Percentiles rank a stretch among this genome's conserved stretches.
Conservation (phyloP, 1,140 invertebrate genomes). For the Drosophila nigrodunni region DNA sequence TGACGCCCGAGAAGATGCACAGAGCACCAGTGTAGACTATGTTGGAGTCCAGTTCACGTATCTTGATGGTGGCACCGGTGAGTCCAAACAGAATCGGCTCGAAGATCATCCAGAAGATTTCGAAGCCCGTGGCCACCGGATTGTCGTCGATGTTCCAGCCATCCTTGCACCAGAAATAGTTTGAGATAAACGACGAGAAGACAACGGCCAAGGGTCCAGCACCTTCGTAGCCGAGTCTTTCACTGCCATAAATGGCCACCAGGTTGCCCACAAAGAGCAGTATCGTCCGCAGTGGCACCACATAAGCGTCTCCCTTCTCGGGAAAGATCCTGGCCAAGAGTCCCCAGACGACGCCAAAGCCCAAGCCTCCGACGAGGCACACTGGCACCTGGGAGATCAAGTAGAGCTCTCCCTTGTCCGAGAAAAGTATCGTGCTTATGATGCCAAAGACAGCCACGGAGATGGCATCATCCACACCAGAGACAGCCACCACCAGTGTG, state of each 20-base stretch:
- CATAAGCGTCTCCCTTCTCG: conserved; percentile 91
- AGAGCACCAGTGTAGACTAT: conserved; percentile 87
- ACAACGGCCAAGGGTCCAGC: conserved; percentile 94
- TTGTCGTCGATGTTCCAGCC: conserved; percentile 94
- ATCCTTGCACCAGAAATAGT: conserved; percentile 90
- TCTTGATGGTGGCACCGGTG: conserved; percentile 94
- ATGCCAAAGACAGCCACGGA: conserved; percentile 96
- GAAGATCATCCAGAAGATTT: conserved; percentile 97
- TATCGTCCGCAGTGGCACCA: conserved; percentile 90
- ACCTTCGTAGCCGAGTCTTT: conserved; percentile 91
- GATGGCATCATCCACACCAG: conserved; percentile 93
- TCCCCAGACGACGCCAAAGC: conserved; percentile 91
- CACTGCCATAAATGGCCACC: conserved; percentile 93
- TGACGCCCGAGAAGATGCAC: conserved; percentile 87
- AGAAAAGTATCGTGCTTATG: conserved; percentile 92
- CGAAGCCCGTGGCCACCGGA: conserved; percentile 92
- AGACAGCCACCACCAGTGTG: conserved; percentile 95
- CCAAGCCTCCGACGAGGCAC: conserved; percentile 90
- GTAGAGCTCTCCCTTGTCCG: conserved; percentile 88
- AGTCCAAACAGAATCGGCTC: conserved; percentile 96
- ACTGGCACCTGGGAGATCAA: conserved; percentile 89
- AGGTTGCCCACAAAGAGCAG: conserved; percentile 91
- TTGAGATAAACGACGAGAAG: conserved; percentile 93
- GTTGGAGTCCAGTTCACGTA: conserved; percentile 88
- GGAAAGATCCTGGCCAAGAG: conserved; percentile 90